Conservation (phyloP, 2,888 invertebrate genomes). For the Neoaliturus tenellus region DNA sequence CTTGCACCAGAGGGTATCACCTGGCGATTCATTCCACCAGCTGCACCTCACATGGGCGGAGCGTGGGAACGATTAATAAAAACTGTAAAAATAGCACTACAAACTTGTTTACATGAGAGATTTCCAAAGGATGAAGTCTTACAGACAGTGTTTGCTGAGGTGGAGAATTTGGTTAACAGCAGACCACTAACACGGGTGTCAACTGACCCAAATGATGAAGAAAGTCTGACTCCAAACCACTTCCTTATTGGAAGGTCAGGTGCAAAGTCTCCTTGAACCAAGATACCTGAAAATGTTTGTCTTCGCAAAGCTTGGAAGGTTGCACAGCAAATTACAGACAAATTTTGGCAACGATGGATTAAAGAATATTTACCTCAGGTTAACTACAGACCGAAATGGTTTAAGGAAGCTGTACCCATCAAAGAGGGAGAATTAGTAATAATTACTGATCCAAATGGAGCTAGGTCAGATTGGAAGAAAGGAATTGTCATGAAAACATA, state of each 20-base stretch:
- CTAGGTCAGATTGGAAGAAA: too few species aligned
- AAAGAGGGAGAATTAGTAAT: too few species aligned
- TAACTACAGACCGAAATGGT: too few species aligned
- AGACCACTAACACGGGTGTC: background rate
- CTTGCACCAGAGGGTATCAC: background rate
- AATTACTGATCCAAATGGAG: too few species aligned
- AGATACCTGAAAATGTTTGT: background rate
- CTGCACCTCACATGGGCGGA: background rate
- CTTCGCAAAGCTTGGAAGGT: background rate
- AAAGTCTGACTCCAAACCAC: background rate
- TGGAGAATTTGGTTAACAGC: background rate
- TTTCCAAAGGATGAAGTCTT: background rate
- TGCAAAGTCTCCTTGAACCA: background rate
- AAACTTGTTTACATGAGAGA: background rate
- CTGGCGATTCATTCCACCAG: background rate
- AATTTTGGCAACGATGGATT: background rate
- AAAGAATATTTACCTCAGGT: too few species aligned
- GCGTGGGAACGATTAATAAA: background rate
- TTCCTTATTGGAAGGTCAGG: background rate
- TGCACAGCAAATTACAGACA: background rate
- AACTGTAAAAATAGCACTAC: background rate
- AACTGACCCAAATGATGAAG: background rate
- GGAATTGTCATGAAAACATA: too few species aligned
- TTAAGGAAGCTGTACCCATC: too few species aligned
- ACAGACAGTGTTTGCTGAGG: background rate